Evolutionary conservation across 2,888 invertebrate species (phyloP).

Genomic region (Sarcophaga carnaria): DNA sequence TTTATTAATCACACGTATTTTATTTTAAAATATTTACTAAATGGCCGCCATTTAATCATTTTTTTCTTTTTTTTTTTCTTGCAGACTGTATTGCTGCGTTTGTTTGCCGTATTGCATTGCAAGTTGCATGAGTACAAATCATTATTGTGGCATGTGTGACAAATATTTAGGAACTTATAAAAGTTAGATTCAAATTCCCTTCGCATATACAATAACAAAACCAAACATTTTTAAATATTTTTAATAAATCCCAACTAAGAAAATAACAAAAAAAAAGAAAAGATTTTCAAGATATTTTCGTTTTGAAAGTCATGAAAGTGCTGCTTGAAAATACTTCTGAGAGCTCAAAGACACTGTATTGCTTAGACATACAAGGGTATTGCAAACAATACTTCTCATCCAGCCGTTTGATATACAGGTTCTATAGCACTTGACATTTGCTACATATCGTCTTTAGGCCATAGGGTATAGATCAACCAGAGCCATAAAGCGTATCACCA

Average conservation of each 20-base stretch:
- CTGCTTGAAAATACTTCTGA: too few species aligned
- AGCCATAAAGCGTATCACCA: too few species aligned
- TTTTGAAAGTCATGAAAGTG: too few species aligned
- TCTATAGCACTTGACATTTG: too few species aligned
- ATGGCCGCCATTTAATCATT: constrained; percentile 58
- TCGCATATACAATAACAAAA: neutral
- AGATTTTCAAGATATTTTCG: too few species aligned
- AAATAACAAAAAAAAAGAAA: too few species aligned
- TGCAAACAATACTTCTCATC: too few species aligned
- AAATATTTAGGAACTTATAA: constrained; percentile 76
- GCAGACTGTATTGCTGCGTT: constrained; percentile 77
- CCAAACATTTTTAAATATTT: neutral
- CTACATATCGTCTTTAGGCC: too few species aligned
- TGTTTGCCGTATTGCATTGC: constrained; percentile 78
- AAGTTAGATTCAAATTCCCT: constrained; percentile 59
- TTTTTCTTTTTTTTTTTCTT: constrained; percentile 29
- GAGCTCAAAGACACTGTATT: too few species aligned
- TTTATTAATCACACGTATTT: neutral
- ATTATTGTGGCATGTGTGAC: constrained; percentile 79
- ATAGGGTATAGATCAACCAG: too few species aligned
- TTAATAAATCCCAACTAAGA: neutral
- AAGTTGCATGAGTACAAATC: constrained; percentile 77
- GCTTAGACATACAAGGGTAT: too few species aligned
- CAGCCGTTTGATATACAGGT: too few species aligned
- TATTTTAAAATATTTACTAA: constrained; percentile 67